Conservation (phyloP, 1,140 invertebrate species). For the Eurosta solidaginis region DNA sequence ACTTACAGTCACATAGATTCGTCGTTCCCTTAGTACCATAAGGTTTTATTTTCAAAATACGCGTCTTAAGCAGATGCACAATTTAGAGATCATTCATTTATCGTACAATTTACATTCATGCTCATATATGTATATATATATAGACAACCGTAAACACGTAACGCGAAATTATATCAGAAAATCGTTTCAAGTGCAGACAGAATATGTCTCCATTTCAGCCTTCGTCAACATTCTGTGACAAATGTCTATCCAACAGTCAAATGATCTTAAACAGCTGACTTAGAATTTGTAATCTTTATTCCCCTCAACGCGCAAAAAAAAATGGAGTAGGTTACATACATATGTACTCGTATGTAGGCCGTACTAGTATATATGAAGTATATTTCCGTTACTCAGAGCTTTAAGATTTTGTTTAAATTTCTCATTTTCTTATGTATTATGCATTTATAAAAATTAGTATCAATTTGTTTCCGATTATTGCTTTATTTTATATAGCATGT, state of each 20-base stretch:
- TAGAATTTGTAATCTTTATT: neutral
- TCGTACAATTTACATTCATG: too few species aligned
- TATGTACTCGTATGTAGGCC: neutral
- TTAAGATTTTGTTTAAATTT: slow-evolving; percentile 23
- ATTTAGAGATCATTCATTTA: too few species aligned
- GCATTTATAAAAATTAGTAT: slow-evolving; percentile 24
- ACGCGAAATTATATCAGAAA: too few species aligned
- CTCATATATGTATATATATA: too few species aligned
- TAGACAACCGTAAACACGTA: too few species aligned
- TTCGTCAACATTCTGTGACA: neutral
- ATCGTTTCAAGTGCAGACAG: neutral
- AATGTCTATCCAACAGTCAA: neutral
- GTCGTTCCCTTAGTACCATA: neutral
- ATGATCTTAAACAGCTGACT: neutral
- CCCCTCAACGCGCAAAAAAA: neutral
- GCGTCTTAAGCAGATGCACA: neutral
- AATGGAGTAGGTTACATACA: neutral
- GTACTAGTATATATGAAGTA: too few species aligned
- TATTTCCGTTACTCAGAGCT: neutral
- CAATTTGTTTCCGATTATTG: slow-evolving; percentile 8
- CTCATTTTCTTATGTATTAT: neutral
- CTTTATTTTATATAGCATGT: too few species aligned
- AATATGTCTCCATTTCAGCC: neutral
- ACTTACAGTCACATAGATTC: neutral
- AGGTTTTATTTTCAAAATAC: neutral